Evolutionary conservation across 2,113 vertebrate genomes (phyloP).

Genomic region (Rhipidura dahli): DNA sequence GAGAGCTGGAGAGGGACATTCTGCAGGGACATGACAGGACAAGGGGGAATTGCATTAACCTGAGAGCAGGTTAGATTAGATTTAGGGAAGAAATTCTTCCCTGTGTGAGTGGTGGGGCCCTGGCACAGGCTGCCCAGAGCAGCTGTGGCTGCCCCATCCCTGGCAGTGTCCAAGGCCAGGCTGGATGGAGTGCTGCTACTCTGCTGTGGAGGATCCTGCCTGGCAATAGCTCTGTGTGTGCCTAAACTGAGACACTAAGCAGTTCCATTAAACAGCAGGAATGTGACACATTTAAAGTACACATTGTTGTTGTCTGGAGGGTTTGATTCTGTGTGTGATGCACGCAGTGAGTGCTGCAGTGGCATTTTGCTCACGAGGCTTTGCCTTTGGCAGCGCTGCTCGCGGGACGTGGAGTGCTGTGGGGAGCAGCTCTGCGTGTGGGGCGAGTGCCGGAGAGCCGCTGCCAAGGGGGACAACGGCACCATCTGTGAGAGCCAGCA

Average conservation of each 20-base stretch:
- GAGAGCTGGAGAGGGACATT: not conserved
- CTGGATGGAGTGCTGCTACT: not conserved
- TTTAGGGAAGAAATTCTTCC: not conserved
- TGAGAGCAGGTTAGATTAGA: not conserved
- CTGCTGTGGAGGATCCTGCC: not conserved
- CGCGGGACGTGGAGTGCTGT: constrained; percentile 86
- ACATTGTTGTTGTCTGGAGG: not conserved
- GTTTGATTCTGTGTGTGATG: accelerated
- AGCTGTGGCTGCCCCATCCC: not conserved
- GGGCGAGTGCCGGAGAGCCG: constrained; percentile 81
- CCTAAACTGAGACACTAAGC: accelerated
- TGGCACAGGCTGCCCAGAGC: not conserved
- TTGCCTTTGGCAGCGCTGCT: constrained; percentile 74
- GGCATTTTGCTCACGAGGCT: not conserved
- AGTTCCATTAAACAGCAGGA: not conserved
- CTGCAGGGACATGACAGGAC: not conserved
- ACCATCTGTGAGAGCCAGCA: constrained; percentile 88
- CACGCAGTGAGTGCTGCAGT: accelerated
- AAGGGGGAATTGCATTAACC: not conserved
- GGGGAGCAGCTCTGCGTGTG: constrained; percentile 85
- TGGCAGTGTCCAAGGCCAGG: not conserved
- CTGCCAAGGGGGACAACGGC: constrained; percentile 80
- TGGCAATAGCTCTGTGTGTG: accelerated
- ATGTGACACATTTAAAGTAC: not conserved
- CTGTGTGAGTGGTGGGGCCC: not conserved